Base-by-base conservation (phyloP, 2,888 invertebrate species). In the Rhopalosiphum nymphaeae region DNA sequence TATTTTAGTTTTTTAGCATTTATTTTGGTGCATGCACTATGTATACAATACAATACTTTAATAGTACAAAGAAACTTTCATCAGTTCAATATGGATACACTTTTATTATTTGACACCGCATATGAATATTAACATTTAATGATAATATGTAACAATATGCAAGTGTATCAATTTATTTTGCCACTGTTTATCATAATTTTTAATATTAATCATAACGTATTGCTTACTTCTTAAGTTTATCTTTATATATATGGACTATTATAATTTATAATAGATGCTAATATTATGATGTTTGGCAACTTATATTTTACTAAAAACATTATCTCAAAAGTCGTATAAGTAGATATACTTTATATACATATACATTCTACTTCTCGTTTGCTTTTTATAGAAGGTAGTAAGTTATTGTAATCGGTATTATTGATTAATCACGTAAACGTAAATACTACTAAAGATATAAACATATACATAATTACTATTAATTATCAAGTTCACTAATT, bases 1-100 rank as follows among this genome's bases (percentile, higher is more conserved):
- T 67, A n/a, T 67, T 67, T n/a, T 67, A 67, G n/a, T 67, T n/a
- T 67, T 67, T 67, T n/a, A n/a, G 16, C n/a, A n/a, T 67, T 67
- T 67, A 67, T 67, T 67, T 67, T 67, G n/a, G 13, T n/a, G 13
- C 53, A 21, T n/a, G 13, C 7, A 67, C 0, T 67, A n/a, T n/a
- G n/a, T n/a, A 67, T 13, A n/a, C 4, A 67, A n/a, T 16, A 36
- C 67, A 67, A 67, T 67, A 16, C 16, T 67, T 67, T 36, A 67
- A 16, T 61, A 9, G 10, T 29, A 11, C 26, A 10, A 61, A 61
- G 2, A n/a, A 5, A 21, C n/a, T n/a, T 67, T 67, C 16, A 36
- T n/a, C 36, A 67, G n/a, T 67, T 67, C 16, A 67, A 67, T 67
- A n/a, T 7, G 5, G 16, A 5, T n/a, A 16, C 5, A 67, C n/a